These are phyloP conservation scores for Tapera naevia DNA, from an alignment of 2,797 vertebrate genomes.

Conservation along the genomic window DNA sequence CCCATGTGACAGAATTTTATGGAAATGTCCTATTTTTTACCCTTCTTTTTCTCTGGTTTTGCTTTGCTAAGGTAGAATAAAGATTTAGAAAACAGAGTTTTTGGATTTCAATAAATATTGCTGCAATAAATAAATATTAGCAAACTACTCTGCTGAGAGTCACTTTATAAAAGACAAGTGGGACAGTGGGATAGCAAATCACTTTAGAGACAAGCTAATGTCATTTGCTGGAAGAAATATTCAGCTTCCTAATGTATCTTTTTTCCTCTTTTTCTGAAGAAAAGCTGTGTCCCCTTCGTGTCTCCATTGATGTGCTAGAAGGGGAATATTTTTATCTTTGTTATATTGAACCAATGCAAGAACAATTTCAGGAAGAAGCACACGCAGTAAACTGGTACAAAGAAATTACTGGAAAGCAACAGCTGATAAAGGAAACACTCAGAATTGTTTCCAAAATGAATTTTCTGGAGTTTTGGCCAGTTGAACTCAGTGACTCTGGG, in stretches of 20 bases:
- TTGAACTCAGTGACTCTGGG: conserved; percentile 67
- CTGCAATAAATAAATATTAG: background rate
- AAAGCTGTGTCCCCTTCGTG: conserved; percentile 33
- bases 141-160: background rate
- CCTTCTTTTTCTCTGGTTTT: background rate
- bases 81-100: background rate
- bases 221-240: background rate
- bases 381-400: conserved; percentile 65
- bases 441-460: conserved; percentile 52
- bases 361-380: background rate
- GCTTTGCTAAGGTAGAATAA: background rate
- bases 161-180: background rate
- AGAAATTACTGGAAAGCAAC: background rate
- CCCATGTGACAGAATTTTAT: background rate
- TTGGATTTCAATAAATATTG: background rate
- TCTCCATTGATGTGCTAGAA: conserved; percentile 56
- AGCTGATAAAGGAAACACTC: background rate
- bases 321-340: conserved; percentile 77
- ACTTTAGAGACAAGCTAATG: background rate
- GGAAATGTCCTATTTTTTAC: background rate
- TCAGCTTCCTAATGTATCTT: background rate
- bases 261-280: conserved; percentile 20
- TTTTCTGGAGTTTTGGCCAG: conserved; percentile 78
- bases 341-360: conserved; percentile 15
- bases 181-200: background rate